Conservation (phyloP, 2,888 invertebrate species). For the Itoplectis maculator region DNA sequence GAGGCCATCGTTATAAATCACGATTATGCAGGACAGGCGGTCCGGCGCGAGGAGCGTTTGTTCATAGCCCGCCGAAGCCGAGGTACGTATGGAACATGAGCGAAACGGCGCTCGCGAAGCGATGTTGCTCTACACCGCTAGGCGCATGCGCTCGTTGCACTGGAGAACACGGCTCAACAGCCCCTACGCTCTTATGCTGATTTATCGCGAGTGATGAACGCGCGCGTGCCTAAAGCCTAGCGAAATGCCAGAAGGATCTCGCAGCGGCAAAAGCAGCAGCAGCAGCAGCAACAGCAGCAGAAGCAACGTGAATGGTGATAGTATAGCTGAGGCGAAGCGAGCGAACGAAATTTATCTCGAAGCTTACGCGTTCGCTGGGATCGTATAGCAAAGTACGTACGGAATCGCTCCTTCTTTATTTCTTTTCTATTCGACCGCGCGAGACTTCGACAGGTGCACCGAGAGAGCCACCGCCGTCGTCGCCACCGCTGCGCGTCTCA, state of each 20-base stretch:
- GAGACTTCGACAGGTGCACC: conserved; percentile 36
- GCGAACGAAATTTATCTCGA: conserved; percentile 48
- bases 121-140: conserved; percentile 35
- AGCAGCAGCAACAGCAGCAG: not conserved
- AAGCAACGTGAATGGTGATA: not conserved
- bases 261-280: not conserved
- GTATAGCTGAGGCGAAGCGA: conserved; percentile 16
- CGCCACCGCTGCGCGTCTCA: not conserved
- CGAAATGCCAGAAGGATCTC: conserved; percentile 56
- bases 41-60: conserved; percentile 64
- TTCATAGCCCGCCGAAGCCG: conserved; percentile 59
- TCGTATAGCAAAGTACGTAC: conserved; percentile 46
- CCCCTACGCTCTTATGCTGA: conserved; percentile 73
- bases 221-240: conserved; percentile 55
- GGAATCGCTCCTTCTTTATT: conserved; percentile 29
- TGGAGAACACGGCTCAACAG: conserved; percentile 46
- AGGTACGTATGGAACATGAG: conserved; percentile 12
- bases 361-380: conserved; percentile 19
- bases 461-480: too few relatives aligned
- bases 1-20: conserved; percentile 75
- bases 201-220: conserved; percentile 76
- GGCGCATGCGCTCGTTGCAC: conserved; percentile 32
- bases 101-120: conserved; percentile 37
- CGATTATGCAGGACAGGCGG: conserved; percentile 73
- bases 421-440: conserved; percentile 13